Conservation (phyloP, 2,888 invertebrate genomes). For the Himalopsyche tibetana region DNA sequence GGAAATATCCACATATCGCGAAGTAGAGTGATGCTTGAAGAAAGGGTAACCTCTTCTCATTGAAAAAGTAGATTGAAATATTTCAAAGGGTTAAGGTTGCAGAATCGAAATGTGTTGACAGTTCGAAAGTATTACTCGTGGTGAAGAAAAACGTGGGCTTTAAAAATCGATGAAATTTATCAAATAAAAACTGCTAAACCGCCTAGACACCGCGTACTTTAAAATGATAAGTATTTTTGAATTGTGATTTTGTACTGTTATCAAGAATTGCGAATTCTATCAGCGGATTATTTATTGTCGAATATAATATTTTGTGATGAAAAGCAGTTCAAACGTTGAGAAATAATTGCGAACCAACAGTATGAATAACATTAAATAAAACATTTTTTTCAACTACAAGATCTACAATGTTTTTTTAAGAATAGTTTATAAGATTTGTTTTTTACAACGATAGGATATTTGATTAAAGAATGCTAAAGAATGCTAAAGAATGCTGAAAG, state of each 20-base stretch:
- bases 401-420: no score
- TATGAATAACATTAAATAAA: no score
- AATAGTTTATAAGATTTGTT: no score
- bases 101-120: background rate
- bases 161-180: background rate
- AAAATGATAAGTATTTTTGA: background rate
- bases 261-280: background rate
- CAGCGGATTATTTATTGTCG: no score
- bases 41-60: background rate
- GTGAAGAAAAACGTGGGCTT: background rate
- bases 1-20: background rate
- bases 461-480: no score
- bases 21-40: background rate
- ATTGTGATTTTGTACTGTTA: background rate
- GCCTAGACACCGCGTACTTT: background rate
- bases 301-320: no score
- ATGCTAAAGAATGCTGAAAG: no score
- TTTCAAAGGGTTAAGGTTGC: slow-evolving; percentile 13
- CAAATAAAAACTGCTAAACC: background rate
- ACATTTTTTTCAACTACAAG: no score
- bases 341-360: no score
- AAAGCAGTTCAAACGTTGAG: no score
- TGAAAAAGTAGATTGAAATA: slow-evolving; percentile 3
- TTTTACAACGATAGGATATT: no score
- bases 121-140: background rate